phyloP scores from a whole-genome alignment of 2,797 vertebrate genomes.

The Linurgus olivaceus region DNA sequence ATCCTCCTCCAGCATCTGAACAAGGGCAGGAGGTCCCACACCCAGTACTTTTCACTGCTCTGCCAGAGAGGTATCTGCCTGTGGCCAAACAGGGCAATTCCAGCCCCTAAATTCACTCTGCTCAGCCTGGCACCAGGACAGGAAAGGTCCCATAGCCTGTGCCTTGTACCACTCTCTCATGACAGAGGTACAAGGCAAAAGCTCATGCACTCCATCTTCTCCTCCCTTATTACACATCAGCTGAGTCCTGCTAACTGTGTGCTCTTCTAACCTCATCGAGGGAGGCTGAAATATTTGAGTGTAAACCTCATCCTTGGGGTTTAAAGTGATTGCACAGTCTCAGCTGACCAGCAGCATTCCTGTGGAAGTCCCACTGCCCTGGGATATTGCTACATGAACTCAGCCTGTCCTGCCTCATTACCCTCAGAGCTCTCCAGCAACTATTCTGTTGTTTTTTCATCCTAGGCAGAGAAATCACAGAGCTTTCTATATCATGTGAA shows the following conservation, averaged over 20 bases:
- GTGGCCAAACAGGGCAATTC: rapidly evolving
- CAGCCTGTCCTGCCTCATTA: not conserved
- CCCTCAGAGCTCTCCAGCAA: not conserved
- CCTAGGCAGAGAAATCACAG: not conserved
- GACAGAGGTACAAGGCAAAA: not conserved
- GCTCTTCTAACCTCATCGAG: not conserved
- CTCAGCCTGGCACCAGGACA: not conserved
- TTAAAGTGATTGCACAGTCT: not conserved
- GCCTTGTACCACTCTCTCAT: not conserved
- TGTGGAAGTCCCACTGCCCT: not conserved
- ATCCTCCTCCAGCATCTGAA: not conserved
- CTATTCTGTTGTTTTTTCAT: not conserved
- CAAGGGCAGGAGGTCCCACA: not conserved
- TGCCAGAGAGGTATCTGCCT: not conserved
- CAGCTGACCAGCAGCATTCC: not conserved
- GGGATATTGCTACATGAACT: not conserved
- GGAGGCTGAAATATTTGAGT: not conserved
- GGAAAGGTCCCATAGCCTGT: not conserved
- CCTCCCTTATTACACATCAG: not conserved
- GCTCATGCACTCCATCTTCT: not conserved
- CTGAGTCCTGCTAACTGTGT: not conserved
- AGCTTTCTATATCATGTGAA: not conserved
- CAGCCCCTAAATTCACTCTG: not conserved
- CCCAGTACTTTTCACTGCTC: not conserved
- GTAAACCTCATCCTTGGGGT: not conserved